Evolutionary conservation across 2,888 invertebrate species (phyloP).

Genomic region (Protodeltote pygarga): DNA sequence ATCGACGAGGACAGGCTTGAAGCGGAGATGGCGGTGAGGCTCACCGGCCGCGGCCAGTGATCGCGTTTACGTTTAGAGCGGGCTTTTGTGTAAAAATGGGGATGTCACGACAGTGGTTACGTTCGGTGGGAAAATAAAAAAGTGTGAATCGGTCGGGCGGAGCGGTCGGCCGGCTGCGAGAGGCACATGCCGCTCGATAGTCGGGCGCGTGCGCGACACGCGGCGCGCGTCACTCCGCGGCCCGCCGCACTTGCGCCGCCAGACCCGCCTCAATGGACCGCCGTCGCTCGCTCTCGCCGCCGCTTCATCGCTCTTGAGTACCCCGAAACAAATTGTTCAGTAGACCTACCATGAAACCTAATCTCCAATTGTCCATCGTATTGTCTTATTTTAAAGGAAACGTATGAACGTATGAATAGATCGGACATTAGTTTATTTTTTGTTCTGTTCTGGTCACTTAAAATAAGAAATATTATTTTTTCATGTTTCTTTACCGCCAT

Average conservation of each 20-base stretch:
- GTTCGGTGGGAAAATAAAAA: slow-evolving; percentile 81
- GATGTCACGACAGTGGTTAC: slow-evolving; percentile 65
- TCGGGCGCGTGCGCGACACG: slow-evolving; percentile 79
- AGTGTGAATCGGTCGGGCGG: slow-evolving; percentile 77
- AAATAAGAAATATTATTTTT: no score
- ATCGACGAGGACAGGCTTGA: slow-evolving; percentile 56
- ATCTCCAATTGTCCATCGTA: no score
- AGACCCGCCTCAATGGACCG: slow-evolving; percentile 50
- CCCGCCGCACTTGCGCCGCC: slow-evolving; percentile 72
- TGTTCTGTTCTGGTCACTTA: no score
- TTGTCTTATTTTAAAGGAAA: no score
- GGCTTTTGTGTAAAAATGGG: slow-evolving; percentile 61
- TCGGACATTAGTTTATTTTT: no score
- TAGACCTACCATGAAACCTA: neutral
- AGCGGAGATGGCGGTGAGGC: slow-evolving; percentile 29
- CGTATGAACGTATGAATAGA: no score
- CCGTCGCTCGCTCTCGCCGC: slow-evolving; percentile 35
- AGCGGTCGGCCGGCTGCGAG: slow-evolving; percentile 79
- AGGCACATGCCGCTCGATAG: slow-evolving; percentile 85
- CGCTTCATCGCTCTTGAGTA: slow-evolving; percentile 21
- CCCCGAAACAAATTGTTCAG: slow-evolving; percentile 9
- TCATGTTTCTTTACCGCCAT: no score
- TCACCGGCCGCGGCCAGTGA: slow-evolving; percentile 33
- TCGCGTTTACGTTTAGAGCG: slow-evolving; percentile 40
- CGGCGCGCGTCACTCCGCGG: slow-evolving; percentile 75